phyloP scores from a whole-genome alignment of 2,797 vertebrate species.

The Dendrocincla tyrannina region DNA sequence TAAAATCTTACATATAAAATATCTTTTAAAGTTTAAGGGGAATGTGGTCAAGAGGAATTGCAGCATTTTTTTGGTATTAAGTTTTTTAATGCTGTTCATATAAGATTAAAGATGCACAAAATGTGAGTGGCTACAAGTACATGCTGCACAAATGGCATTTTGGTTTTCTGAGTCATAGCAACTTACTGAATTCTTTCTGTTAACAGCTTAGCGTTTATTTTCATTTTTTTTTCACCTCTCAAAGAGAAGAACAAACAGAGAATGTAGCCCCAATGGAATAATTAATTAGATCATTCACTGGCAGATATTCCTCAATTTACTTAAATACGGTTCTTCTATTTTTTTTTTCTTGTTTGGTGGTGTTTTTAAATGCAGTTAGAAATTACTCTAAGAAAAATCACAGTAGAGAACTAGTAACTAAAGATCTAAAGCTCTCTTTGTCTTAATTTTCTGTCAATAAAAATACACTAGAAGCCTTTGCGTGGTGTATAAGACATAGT shows the following conservation, averaged over 20 bases:
- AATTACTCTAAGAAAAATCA: slow-evolving; percentile 35
- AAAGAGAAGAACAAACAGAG: slow-evolving; percentile 61
- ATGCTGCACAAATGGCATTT: slow-evolving; percentile 47
- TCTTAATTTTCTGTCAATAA: background rate
- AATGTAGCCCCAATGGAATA: slow-evolving; percentile 73
- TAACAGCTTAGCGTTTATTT: slow-evolving; percentile 76
- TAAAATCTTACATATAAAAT: slow-evolving; percentile 2
- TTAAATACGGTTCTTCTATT: slow-evolving; percentile 51
- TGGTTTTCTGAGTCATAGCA: slow-evolving; percentile 68
- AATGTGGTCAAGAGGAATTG: background rate
- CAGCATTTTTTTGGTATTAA: slow-evolving; percentile 32
- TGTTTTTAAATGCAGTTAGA: slow-evolving; percentile 30
- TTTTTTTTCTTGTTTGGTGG: slow-evolving; percentile 37
- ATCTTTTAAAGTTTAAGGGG: slow-evolving; percentile 20
- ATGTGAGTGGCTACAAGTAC: slow-evolving; percentile 62
- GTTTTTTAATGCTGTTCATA: slow-evolving; percentile 27
- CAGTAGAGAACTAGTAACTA: slow-evolving; percentile 36
- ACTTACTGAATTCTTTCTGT: slow-evolving; percentile 69
- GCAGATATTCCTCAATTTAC: slow-evolving; percentile 65
- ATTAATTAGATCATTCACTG: slow-evolving; percentile 77
- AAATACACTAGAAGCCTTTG: background rate
- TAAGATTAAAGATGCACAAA: slow-evolving; percentile 56
- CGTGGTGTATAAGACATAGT: background rate
- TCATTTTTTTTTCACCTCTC: slow-evolving; percentile 66
- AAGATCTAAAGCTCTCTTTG: slow-evolving; percentile 34